Base-by-base conservation (phyloP, 2,113 vertebrate species). In the Cavia aperea region DNA sequence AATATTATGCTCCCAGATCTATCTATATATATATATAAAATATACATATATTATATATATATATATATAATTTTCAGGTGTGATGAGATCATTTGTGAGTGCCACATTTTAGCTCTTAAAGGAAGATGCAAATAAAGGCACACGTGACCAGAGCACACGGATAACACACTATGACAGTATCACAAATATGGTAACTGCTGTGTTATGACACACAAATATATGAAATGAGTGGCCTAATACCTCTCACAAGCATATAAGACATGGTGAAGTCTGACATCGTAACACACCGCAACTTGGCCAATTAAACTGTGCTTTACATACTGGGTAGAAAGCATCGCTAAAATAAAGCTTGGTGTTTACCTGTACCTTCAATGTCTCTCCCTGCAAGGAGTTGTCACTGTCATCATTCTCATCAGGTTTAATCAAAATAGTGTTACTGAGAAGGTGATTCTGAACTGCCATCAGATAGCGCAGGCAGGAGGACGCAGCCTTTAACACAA, bases 301-400 rank as follows among this genome's bases (percentile, higher is more conserved):
- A 4, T 39, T 73, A 89, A 93, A 94, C 96, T 21, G 84, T 65
- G 88, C 11, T 87, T 93, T 84, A 95, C 95, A 93, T 94, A 94
- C 65, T 88, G 96, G 97, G 96, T 92, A 97, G 97, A 97, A 96
- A 97, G 95, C 96, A 98, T 95, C 95, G 96, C 98, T 98, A 97
- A 97, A 98, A 98, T 98, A 98, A 99, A 98, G 98, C 98, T 98
- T 97, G 98, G 98, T 99, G 99, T 99, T 99, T 99, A 99, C 99
- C 99, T 99, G 99, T 99, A 99, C 99, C 99, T 99, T 99, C 98
- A 99, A 99, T 99, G 99, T 99, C 98, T 99, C 99, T 98, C 99
- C 99, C 97, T 99, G 99, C 97, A 99, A 98, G 98, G 99, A 99
- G 98, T 96, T 99, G 98, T 99, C 99, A 98, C 99, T 99, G 98